These are phyloP conservation scores for Aphodius sticticus DNA, from an alignment of 2,888 invertebrate genomes.

Conservation along the genomic window DNA sequence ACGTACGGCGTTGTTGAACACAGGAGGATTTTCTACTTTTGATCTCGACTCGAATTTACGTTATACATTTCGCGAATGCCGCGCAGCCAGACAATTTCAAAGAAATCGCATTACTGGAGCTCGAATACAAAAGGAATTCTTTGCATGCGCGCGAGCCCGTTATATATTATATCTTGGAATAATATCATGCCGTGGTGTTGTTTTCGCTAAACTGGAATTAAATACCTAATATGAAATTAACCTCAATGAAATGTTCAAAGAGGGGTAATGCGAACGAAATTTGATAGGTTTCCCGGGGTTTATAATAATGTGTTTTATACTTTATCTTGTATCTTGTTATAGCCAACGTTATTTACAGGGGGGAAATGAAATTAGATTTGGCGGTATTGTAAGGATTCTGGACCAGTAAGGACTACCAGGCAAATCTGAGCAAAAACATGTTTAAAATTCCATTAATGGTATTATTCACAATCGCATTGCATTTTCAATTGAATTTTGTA, in stretches of 20 bases:
- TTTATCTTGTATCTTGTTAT: no score
- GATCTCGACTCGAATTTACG: not conserved
- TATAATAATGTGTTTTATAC: no score
- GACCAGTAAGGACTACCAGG: no score
- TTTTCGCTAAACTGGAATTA: not conserved
- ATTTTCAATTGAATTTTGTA: no score
- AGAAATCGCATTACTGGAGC: not conserved
- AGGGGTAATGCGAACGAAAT: not conserved
- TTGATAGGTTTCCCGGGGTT: no score
- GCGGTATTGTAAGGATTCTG: no score
- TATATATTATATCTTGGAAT: not conserved
- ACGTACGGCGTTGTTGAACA: not conserved
- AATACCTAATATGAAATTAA: not conserved
- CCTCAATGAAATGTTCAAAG: not conserved
- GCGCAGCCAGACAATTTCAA: slow-evolving; percentile 4
- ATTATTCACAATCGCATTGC: no score
- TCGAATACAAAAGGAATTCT: not conserved
- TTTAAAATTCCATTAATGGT: no score
- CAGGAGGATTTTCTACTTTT: not conserved
- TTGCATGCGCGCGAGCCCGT: not conserved
- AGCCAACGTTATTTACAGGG: no score
- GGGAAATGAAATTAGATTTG: no score
- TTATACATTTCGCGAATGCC: not conserved
- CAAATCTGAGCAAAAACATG: no score
- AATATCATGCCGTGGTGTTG: not conserved